A percentile compares a stretch with the other conserved stretches of the same genome.
Conservation (phyloP, 2,888 invertebrate species). For the Arrhopalites spinosus region DNA sequence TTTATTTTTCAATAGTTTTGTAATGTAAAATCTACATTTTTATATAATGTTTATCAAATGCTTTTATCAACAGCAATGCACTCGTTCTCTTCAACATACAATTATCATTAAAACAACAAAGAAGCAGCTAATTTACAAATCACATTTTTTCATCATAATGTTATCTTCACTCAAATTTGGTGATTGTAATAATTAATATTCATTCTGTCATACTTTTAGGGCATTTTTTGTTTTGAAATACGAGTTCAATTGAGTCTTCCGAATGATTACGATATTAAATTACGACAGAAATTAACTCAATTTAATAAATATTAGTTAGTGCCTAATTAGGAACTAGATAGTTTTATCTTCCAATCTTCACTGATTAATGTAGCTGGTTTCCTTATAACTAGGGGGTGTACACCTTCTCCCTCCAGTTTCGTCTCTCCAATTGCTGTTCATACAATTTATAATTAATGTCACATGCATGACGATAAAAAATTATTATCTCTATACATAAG, state of each 20-base stretch:
- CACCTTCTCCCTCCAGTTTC: conserved; percentile 71
- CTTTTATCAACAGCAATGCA: conserved; percentile 15
- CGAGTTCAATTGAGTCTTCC: too few relatives aligned
- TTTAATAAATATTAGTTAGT: neutral
- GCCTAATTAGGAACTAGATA: conserved; percentile 14
- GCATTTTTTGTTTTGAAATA: too few relatives aligned
- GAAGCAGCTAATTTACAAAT: too few relatives aligned
- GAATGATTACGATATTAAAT: neutral
- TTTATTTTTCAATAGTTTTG: neutral
- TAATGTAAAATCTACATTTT: too few relatives aligned
- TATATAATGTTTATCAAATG: conserved; percentile 5
- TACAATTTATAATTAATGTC: conserved; percentile 36
- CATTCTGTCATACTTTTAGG: too few relatives aligned
- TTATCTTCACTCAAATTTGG: too few relatives aligned
- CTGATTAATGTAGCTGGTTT: conserved; percentile 85
- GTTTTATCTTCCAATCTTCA: conserved; percentile 74
- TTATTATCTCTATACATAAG: neutral
- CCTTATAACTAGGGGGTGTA: conserved; percentile 72
- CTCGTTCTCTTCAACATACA: too few relatives aligned
- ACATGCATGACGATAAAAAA: neutral
- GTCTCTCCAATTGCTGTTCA: conserved; percentile 65
- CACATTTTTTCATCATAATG: too few relatives aligned
- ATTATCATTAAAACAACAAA: too few relatives aligned
- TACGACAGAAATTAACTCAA: neutral
- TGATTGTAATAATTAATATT: too few relatives aligned